Conservation (phyloP, 2,888 invertebrate species). For the Oscheius onirici region DNA sequence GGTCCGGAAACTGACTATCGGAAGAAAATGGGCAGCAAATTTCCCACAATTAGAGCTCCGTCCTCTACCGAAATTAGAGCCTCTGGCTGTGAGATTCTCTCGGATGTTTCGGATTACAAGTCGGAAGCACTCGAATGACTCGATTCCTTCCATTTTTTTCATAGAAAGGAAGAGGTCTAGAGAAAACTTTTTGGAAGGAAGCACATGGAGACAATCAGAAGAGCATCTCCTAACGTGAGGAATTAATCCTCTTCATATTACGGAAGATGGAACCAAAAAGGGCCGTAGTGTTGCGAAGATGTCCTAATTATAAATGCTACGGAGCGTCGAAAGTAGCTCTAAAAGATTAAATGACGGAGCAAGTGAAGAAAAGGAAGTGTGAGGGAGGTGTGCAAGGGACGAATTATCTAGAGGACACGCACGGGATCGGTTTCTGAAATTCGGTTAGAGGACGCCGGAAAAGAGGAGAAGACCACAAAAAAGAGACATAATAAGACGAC, state of each 20-base stretch:
- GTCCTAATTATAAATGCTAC: conserved; percentile 21
- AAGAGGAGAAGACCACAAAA: background rate
- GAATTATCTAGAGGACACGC: conserved; percentile 13
- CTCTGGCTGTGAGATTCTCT: too few relatives aligned
- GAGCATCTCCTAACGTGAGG: conserved; percentile 23
- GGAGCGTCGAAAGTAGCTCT: conserved; percentile 5
- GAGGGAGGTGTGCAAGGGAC: conserved; percentile 14
- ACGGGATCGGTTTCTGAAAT: conserved; percentile 17
- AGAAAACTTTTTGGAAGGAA: background rate
- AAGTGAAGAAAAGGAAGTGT: background rate
- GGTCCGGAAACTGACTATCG: too few relatives aligned
- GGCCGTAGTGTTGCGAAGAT: background rate
- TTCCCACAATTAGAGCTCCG: too few relatives aligned
- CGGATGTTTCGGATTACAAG: too few relatives aligned
- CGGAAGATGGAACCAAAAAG: background rate
- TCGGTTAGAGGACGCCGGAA: background rate
- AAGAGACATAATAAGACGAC: background rate
- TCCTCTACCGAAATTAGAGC: too few relatives aligned
- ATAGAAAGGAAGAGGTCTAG: conserved; percentile 32
- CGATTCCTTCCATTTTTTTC: too few relatives aligned
- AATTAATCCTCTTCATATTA: conserved; percentile 13
- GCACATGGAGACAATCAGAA: conserved; percentile 23
- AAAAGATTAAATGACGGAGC: background rate
- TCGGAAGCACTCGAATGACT: too few relatives aligned
- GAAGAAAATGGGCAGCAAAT: too few relatives aligned